Base-by-base conservation (phyloP, 1,140 invertebrate genomes). In the Seison nebaliae region DNA sequence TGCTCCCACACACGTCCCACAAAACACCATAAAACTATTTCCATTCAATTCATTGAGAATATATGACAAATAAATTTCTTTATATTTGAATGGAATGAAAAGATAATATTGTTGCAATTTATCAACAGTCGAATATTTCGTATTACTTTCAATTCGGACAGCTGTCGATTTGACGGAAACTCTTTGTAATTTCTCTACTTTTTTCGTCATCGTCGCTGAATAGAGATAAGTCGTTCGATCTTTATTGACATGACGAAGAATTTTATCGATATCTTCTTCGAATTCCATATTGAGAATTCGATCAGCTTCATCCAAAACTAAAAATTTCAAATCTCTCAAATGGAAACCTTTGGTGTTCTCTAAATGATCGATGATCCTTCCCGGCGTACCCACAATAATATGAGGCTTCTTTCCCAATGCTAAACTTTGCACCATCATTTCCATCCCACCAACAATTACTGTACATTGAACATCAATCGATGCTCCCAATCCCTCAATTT, bases 161-260 rank as follows among this genome's bases (percentile, higher is more conserved):
- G 88, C 84, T n/a, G n/a, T n/a, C 46, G 72, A 59, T 45, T 70
- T 69, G 1, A 98, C 60, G 5, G 78, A 91, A 1, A 88, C 88
- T 35, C 86, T 60, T 55, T 96, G 84, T 15, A 96, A 57, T 59
- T 96, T 94, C 45, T 79, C 52, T 18, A 59, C 55, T 64, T 94
- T 93, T 52, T 86, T 84, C 0, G 83, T 94, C 84, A 93, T 94
- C 14, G 84, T 94, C 2, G 84, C 84, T 2, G 83, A 88, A 60
- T 88, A 94, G 17, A 93, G 53, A 45, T 74, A 75, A 0, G 83
- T 93, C 36, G 69, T 62, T 14, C 81, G 66, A 48, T 91, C 78
- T 26, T 71, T 64, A 0, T 83, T 83, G 44, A 93, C 74, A 6
- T 75, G 77, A 51, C 74, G 73, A 2, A 96, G 55, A 39, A 96